Evolutionary conservation across 2,113 vertebrate genomes (phyloP).

Genomic region (Ivindomyrus marchei): DNA sequence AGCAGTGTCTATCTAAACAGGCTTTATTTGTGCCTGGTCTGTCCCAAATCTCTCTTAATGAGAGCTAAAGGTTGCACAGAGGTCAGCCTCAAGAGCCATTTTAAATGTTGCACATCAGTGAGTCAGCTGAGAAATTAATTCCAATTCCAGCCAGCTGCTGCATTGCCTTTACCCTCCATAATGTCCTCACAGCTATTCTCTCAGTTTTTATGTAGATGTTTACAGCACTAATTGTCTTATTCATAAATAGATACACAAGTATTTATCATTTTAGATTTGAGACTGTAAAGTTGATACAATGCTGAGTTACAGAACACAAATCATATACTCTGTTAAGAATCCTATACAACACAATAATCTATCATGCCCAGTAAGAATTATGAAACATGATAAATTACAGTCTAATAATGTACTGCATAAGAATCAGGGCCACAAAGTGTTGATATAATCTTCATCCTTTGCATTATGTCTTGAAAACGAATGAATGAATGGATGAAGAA

Average conservation of each 20-base stretch:
- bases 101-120: slow-evolving; percentile 6
- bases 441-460: neutral
- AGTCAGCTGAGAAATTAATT: slow-evolving; percentile 5
- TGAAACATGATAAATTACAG: neutral
- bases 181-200: slow-evolving; percentile 12
- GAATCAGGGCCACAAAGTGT: neutral
- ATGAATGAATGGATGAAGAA: neutral
- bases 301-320: neutral
- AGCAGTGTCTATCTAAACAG: neutral
- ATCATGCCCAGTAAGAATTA: neutral
- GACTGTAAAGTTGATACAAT: neutral
- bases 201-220: neutral
- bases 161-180: neutral
- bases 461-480: neutral
- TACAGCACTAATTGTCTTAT: neutral
- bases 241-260: neutral
- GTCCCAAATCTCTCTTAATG: slow-evolving; percentile 8
- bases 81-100: neutral
- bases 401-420: neutral
- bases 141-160: neutral
- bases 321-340: neutral
- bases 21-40: neutral
- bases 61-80: neutral
- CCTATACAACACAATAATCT: neutral
- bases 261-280: neutral